Base-by-base conservation (phyloP, 2,113 vertebrate species). In the Channa argus region DNA sequence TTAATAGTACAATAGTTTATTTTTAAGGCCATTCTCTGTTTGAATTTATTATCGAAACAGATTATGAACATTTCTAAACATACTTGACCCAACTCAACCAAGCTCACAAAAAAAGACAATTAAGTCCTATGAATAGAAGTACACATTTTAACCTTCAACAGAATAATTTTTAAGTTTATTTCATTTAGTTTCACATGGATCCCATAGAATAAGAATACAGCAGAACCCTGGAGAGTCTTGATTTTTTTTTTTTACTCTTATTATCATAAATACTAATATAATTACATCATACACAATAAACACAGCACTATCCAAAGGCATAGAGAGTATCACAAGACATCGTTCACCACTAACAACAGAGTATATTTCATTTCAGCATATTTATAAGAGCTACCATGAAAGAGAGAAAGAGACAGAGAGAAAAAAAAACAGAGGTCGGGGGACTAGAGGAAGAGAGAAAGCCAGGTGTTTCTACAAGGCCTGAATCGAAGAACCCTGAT, bases 161-260 rank as follows among this genome's bases (percentile, higher is more conserved):
- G 91, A 93, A 94, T 94, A 91, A 92, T 93, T 91, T 24, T 92
- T 82, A 91, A 91, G 85, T 94, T 94, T 94, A 93, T 94, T 94
- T 93, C 60, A 90, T 89, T 91, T 94, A 36, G 83, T 93, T 92
- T 93, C 88, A 93, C 92, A 91, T 83, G 91, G 82, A 94, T 89
- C 88, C 91, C 91, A 94, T 92, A 91, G 77, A 92, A 90, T 92
- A 92, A 93, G 91, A 93, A 92, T 91, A 93, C 91, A 93, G 77
- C 66, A 88, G 85, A 91, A 88, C 88, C 92, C 81, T 87, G 89
- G 84, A 90, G 86, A 88, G 79, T 86, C 80, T 92, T 78, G 79
- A 71, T 79, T 86, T 85, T 79, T 83, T 83, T 75, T 83, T 71
- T 88, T 86, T 84, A 85, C 79, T 87, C 85, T 83, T 83, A 89